Evolutionary conservation across 1,140 invertebrate species (phyloP).

Genomic region (Solenopsis invicta): DNA sequence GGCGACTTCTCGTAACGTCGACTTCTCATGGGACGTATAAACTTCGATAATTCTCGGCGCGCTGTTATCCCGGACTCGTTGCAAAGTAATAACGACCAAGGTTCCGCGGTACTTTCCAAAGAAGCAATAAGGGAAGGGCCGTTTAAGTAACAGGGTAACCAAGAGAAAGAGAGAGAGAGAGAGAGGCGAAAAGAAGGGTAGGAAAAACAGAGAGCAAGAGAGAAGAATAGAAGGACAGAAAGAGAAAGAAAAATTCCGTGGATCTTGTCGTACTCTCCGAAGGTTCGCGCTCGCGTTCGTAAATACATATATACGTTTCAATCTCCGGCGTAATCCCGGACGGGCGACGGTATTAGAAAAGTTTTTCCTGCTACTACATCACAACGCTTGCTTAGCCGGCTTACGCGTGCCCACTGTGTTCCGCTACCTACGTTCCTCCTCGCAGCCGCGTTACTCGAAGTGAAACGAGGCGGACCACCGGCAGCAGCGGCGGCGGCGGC

Average conservation of each 20-base stretch:
- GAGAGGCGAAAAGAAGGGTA: not conserved
- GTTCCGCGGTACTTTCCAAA: slow-evolving; percentile 58
- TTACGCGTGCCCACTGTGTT: slow-evolving; percentile 66
- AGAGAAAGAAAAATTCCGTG: slow-evolving; percentile 64
- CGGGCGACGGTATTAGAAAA: slow-evolving; percentile 85
- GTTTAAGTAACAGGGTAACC: slow-evolving; percentile 50
- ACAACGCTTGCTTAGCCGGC: slow-evolving; percentile 77
- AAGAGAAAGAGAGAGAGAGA: slow-evolving; percentile 10
- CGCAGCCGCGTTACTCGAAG: slow-evolving; percentile 4
- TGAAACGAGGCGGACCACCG: slow-evolving; percentile 59
- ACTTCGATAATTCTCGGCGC: slow-evolving; percentile 54
- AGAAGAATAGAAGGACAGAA: not conserved
- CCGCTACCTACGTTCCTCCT: slow-evolving; percentile 47
- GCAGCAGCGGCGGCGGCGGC: too few relatives aligned
- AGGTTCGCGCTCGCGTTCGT: slow-evolving; percentile 72
- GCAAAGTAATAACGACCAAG: slow-evolving; percentile 52
- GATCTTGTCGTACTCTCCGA: slow-evolving; percentile 63
- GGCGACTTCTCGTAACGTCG: slow-evolving; percentile 15
- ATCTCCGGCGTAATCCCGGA: slow-evolving; percentile 83
- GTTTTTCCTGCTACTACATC: slow-evolving; percentile 84
- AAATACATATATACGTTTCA: slow-evolving; percentile 85
- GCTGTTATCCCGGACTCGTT: slow-evolving; percentile 50
- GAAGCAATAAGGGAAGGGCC: slow-evolving; percentile 67
- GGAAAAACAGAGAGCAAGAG: not conserved
- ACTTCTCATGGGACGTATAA: slow-evolving; percentile 64